Evolutionary conservation across 2,888 invertebrate species (phyloP), one percentile per base, ranked within the genome.

Genomic region (Thalpophila matura): DNA sequence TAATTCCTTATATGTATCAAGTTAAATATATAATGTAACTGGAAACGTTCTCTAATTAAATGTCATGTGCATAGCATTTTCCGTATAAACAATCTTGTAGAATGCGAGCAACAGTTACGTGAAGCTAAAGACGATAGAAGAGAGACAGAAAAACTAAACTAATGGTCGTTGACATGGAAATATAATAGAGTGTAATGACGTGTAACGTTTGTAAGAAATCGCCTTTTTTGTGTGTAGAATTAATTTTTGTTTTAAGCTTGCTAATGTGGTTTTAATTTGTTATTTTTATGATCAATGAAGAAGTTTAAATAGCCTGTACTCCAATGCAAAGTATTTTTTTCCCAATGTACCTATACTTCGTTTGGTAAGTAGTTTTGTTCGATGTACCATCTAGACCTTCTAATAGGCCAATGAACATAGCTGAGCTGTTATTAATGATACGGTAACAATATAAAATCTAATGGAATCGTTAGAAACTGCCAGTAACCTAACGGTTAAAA

Each of bases 1-100:
- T 90, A 89, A 89, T 88, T 85, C 92, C 91, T 81, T 92, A 89
- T 92, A 91, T 82, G 91, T 85, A 85, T 80, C 81, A 74, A 87
- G 87, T 86, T 89, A 87, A 88, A 87, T 87, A 87, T 88, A 88
- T 86, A 87, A 84, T 86, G 85, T 86, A 83, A 87, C 84, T 73
- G 78, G 74, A 81, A 83, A 81, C 79, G 83, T 87, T 86, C 84
- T 86, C 89, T 91, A 90, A 90, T 90, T 90, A 90, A 91, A 90
- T 87, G 86, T 87, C 89, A 86, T 87, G 87, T 88, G 89, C 86
- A 87, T 88, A 88, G 81, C 79, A 81, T 85, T 86, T 86, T 80
- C 88, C 87, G 86, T 89, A 86, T 87, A 88, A 83, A 89, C 83
- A 83, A 80, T 85, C 82, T 84, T 80, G 87, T 88, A 88, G 89